Conservation (phyloP, 2,113 vertebrate genomes). For the Aviceda subcristata region DNA sequence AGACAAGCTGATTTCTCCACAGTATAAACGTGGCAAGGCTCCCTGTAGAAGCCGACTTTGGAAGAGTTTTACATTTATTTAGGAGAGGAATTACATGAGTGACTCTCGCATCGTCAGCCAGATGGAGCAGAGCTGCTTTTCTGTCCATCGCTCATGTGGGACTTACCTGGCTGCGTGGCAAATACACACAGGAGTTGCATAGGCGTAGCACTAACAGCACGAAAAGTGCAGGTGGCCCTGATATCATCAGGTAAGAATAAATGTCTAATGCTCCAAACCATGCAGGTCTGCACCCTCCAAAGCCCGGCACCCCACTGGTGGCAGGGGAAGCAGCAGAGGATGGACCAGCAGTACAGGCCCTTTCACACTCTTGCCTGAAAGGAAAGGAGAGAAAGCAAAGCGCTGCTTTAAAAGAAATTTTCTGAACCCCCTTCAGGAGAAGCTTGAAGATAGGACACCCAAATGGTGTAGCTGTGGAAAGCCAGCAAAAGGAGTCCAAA, state of each 20-base stretch:
- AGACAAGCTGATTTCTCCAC: background rate
- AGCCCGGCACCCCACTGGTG: accelerated
- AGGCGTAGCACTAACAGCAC: background rate
- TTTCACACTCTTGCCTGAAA: background rate
- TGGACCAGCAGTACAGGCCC: background rate
- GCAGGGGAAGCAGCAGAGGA: background rate
- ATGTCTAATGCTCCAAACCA: background rate
- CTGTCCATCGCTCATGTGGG: background rate
- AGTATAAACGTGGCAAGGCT: background rate
- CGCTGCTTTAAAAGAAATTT: background rate
- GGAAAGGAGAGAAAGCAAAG: background rate
- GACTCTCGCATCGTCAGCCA: background rate
- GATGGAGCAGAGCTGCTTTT: background rate
- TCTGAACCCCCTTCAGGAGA: background rate
- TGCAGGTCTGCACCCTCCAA: background rate
- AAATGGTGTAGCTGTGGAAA: background rate
- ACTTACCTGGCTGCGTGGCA: background rate
- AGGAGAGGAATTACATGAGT: background rate
- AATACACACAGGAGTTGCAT: background rate
- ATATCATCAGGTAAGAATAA: background rate
- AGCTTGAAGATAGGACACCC: background rate
- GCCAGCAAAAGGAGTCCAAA: background rate
- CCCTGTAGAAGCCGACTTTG: background rate
- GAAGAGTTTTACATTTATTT: background rate
- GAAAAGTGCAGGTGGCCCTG: background rate